Evolutionary conservation across 2,888 invertebrate genomes (phyloP).

Genomic region (Thecocarcelia acutangulata): DNA sequence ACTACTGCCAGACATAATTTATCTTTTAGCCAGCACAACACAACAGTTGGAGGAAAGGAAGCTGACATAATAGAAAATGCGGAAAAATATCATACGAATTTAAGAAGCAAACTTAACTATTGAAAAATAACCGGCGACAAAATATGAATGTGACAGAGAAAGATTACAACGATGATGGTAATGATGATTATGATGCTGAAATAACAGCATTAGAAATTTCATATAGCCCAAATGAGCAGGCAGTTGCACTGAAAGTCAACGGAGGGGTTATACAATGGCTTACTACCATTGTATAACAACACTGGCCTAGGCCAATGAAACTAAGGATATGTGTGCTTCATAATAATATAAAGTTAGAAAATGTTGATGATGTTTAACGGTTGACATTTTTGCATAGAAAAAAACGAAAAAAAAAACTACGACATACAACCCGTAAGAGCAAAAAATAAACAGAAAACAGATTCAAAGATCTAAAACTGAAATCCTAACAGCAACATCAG

Average conservation of each 20-base stretch:
- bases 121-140: slow-evolving; percentile 67
- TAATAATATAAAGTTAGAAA: slow-evolving; percentile 25
- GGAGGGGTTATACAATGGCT: slow-evolving; percentile 28
- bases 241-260: not conserved
- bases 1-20: slow-evolving; percentile 67
- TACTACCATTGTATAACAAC: too few species aligned
- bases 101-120: slow-evolving; percentile 55
- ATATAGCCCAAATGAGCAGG: slow-evolving; percentile 1
- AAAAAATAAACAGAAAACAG: slow-evolving; percentile 21
- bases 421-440: not conserved
- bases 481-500: slow-evolving; percentile 62
- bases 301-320: slow-evolving; percentile 19
- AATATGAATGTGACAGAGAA: slow-evolving; percentile 69
- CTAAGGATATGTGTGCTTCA: not conserved
- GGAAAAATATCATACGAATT: slow-evolving; percentile 25
- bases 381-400: slow-evolving; percentile 52
- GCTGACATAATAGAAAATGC: slow-evolving; percentile 31
- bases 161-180: slow-evolving; percentile 57
- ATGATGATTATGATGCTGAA: slow-evolving; percentile 47
- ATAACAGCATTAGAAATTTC: not conserved
- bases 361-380: slow-evolving; percentile 61
- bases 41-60: slow-evolving; percentile 22
- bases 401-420: slow-evolving; percentile 3
- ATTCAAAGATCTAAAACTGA: slow-evolving; percentile 57
- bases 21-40: slow-evolving; percentile 53